A percentile compares a stretch with the other conserved stretches of the same genome.
Evolutionary conservation across 1,140 invertebrate genomes (phyloP).

Genomic region (Diorhabda elongata): DNA sequence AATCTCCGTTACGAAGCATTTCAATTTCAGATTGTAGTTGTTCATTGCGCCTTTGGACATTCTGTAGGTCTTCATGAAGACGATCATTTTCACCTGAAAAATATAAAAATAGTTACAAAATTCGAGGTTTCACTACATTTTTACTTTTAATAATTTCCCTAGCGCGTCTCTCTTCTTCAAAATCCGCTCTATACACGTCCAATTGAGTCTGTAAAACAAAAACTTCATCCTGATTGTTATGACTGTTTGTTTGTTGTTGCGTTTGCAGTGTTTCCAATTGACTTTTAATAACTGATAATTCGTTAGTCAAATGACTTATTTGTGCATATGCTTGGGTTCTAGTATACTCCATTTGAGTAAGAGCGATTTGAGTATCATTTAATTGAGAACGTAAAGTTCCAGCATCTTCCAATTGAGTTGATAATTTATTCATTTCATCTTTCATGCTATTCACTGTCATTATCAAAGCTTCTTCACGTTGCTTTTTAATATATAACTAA

Average conservation of each 20-base stretch:
- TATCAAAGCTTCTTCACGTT: neutral
- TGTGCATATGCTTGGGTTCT: slow-evolving; percentile 14
- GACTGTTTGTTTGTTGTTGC: neutral
- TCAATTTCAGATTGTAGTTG: no score
- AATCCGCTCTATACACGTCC: slow-evolving; percentile 37
- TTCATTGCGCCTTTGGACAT: no score
- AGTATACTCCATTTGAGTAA: slow-evolving; percentile 27
- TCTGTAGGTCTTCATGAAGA: no score
- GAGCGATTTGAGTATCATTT: slow-evolving; percentile 29
- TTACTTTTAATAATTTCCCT: slow-evolving; percentile 25
- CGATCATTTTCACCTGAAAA: no score
- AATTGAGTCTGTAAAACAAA: slow-evolving; percentile 31
- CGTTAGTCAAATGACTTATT: neutral
- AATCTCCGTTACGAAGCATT: no score
- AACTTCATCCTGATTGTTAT: slow-evolving; percentile 13
- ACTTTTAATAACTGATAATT: slow-evolving; percentile 14
- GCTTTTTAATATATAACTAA: neutral
- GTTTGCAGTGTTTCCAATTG: slow-evolving; percentile 17
- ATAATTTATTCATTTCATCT: neutral
- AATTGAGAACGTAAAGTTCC: slow-evolving; percentile 27
- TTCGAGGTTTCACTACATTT: neutral
- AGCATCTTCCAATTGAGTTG: slow-evolving; percentile 6
- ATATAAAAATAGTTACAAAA: no score
- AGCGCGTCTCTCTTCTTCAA: slow-evolving; percentile 31
- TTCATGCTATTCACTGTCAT: neutral